Evolutionary conservation across 2,113 vertebrate species (phyloP).

Genomic region (Platycercus adscitus): DNA sequence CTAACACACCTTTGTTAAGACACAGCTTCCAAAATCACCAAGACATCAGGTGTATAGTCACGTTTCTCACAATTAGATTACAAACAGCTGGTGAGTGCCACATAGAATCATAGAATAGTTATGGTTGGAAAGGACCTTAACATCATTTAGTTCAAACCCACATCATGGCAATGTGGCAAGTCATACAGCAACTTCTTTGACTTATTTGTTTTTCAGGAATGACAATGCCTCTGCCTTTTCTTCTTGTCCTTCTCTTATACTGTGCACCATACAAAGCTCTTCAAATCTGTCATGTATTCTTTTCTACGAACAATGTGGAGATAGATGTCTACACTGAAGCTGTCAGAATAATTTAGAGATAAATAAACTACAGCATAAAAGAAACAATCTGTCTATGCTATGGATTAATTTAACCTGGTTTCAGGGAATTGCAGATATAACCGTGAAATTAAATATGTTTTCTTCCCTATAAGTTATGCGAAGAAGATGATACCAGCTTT

Average conservation of each 20-base stretch:
- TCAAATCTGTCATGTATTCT: not conserved
- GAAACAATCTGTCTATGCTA: not conserved
- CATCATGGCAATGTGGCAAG: not conserved
- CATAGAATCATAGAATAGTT: not conserved
- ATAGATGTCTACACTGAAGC: not conserved
- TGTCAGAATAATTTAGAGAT: conserved; percentile 2
- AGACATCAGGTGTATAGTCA: not conserved
- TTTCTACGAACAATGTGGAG: not conserved
- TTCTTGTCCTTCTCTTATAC: not conserved
- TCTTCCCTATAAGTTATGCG: not conserved
- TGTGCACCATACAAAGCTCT: not conserved
- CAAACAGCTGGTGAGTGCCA: not conserved
- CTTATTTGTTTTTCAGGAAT: not conserved
- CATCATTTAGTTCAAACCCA: not conserved
- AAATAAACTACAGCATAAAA: not conserved
- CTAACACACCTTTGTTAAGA: not conserved
- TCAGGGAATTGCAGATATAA: not conserved
- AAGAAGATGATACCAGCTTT: not conserved
- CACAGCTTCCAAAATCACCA: not conserved
- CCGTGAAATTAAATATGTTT: not conserved
- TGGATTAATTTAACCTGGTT: not conserved
- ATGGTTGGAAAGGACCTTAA: not conserved
- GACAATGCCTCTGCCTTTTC: not conserved
- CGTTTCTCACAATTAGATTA: not conserved
- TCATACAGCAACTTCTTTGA: not conserved